A percentile compares a stretch with the other conserved stretches of the same genome.
Conservation (phyloP, 2,797 vertebrate species). For the Eupleurogrammus muticus region DNA sequence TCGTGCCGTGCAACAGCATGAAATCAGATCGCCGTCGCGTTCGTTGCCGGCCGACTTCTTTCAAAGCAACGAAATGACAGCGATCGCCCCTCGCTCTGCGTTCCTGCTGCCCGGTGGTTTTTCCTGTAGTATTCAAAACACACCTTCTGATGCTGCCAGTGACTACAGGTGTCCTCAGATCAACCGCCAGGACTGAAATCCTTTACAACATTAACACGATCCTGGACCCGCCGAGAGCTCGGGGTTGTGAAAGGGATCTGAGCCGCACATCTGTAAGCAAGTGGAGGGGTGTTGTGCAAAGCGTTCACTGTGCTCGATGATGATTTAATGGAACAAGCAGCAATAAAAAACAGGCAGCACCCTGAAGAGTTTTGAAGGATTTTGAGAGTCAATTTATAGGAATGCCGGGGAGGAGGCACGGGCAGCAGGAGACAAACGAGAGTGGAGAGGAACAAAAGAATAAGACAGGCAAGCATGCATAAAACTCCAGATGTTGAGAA, state of each 20-base stretch:
- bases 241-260: conserved; percentile 48
- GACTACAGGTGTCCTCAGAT: not conserved
- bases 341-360: conserved; percentile 29
- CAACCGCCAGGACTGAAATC: not conserved
- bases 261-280: conserved; percentile 52
- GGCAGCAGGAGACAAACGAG: conserved; percentile 16
- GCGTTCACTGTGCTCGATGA: conserved; percentile 15
- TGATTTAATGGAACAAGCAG: conserved; percentile 46
- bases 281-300: conserved; percentile 31
- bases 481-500: conserved; percentile 40
- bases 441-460: conserved; percentile 27
- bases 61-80: not conserved
- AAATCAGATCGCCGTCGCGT: not conserved
- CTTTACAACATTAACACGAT: not conserved
- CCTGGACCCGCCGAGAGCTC: not conserved
- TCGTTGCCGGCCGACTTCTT: not conserved
- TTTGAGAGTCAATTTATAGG: conserved; percentile 23
- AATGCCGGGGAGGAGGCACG: conserved; percentile 7
- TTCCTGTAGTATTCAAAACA: not conserved
- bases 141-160: not conserved
- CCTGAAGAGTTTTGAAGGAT: conserved; percentile 14
- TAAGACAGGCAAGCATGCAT: not conserved
- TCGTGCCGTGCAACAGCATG: not conserved
- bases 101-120: not conserved
- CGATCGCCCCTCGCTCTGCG: not conserved